Base-by-base conservation (phyloP, 2,888 invertebrate genomes). In the Lumbricus terrestris region DNA sequence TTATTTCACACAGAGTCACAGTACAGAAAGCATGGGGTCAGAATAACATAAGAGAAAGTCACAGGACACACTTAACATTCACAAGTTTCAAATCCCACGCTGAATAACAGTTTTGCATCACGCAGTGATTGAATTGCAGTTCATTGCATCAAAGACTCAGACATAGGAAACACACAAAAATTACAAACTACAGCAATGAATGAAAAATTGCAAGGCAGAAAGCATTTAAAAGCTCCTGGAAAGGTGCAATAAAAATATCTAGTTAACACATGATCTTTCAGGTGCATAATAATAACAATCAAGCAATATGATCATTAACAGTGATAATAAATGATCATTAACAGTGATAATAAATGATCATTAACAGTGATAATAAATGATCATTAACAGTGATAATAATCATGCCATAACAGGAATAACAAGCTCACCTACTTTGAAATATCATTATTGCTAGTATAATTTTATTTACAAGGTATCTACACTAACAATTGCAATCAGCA, bases 401-500 rank as follows among this genome's bases (percentile, higher is more conserved):
- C n/a, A n/a, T n/a, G n/a, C n/a, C n/a, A n/a, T n/a, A n/a, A n/a
- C n/a, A 5, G 40, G 40, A 1, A 47, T 69, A 69, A 69, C n/a
- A 69, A n/a, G n/a, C 69, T 69, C n/a, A 69, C 69, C n/a, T 69
- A 69, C 13, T 69, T 69, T 69, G 16, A 69, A 69, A n/a, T 11
- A 69, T 69, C 11, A 69, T 69, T n/a, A 69, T n/a, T 69, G 29
- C 69, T 69, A 69, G n/a, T n/a, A 47, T 2, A 69, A 15, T 69
- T 69, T 69, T 69, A 69, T 69, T 69, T 69, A 69, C n/a, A 69
- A 69, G n/a, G n/a, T 69, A n/a, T 69, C 69, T n/a, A n/a, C n/a
- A n/a, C n/a, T n/a, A n/a, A n/a, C n/a, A n/a, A n/a, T n/a, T n/a
- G n/a, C n/a, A n/a, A n/a, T n/a, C n/a, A n/a, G n/a, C n/a, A n/a